Evolutionary conservation across 2,113 vertebrate genomes (phyloP).

Genomic region (Tricholaema leucomelas): DNA sequence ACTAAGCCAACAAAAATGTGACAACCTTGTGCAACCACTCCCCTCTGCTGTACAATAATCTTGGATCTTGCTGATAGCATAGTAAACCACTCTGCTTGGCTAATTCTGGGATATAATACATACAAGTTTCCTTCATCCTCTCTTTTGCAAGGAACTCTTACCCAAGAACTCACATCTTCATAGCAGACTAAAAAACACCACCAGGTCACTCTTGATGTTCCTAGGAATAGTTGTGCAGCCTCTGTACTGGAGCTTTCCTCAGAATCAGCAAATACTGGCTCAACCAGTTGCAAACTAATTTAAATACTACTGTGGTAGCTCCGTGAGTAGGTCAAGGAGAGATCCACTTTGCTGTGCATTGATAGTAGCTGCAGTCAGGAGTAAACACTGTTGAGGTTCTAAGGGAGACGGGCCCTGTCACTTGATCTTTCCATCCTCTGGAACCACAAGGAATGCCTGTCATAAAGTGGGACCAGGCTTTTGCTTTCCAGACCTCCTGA

Average conservation of each 20-base stretch:
- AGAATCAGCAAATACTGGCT: neutral
- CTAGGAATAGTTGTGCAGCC: neutral
- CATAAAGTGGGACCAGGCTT: constrained; percentile 3
- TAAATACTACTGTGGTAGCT: neutral
- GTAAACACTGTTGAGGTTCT: neutral
- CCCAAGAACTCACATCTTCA: neutral
- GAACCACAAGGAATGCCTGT: neutral
- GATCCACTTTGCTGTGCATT: neutral
- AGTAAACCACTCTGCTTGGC: neutral
- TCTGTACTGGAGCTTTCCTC: neutral
- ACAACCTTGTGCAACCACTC: neutral
- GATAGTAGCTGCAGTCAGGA: neutral
- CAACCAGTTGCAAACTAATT: neutral
- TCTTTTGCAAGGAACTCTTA: neutral
- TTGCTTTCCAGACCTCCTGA: neutral
- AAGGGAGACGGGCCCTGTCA: neutral
- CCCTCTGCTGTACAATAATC: neutral
- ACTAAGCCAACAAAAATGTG: neutral
- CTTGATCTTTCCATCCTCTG: neutral
- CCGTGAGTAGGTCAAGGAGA: neutral
- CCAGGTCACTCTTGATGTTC: neutral
- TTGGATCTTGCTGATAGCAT: neutral
- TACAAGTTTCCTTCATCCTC: neutral
- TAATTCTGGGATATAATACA: neutral
- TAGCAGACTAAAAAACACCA: neutral